These are phyloP conservation scores for Clarias magur DNA, from an alignment of 2,113 vertebrate genomes.

Conservation along the genomic window DNA sequence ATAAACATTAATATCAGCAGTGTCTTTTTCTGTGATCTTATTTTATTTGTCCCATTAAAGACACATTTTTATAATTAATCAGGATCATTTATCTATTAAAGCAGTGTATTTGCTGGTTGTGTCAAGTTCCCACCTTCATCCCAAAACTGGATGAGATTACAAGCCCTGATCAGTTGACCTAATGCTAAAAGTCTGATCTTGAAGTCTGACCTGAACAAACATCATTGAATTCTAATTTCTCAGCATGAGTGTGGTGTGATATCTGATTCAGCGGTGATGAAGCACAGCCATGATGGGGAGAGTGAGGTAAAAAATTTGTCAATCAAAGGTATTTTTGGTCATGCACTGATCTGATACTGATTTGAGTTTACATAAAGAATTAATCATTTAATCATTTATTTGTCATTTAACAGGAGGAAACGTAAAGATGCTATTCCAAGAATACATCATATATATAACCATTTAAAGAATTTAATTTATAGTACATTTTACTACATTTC, in stretches of 20 bases:
- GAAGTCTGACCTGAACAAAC: constrained; percentile 22
- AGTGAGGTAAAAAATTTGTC: neutral
- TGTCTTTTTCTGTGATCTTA: neutral
- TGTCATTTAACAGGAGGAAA: neutral
- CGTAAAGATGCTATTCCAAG: neutral
- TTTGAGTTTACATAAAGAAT: neutral
- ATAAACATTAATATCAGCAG: neutral
- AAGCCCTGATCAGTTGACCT: constrained; percentile 28
- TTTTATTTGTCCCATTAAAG: neutral
- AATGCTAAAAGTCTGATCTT: constrained; percentile 44
- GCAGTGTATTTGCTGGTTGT: neutral
- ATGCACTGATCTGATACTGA: neutral
- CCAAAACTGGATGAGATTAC: constrained; percentile 37
- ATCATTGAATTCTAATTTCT: constrained; percentile 54
- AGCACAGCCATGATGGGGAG: constrained; percentile 20
- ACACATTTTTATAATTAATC: neutral
- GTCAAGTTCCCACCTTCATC: constrained; percentile 41
- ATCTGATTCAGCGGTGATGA: constrained; percentile 44
- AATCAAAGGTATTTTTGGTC: neutral
- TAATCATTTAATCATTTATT: neutral
- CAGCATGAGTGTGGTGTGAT: constrained; percentile 12
- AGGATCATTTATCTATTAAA: neutral
- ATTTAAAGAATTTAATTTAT: neutral
- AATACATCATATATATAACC: neutral
- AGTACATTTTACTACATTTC: neutral